Base-by-base conservation (phyloP, 2,113 vertebrate species). In the Ascaphus truei region DNA sequence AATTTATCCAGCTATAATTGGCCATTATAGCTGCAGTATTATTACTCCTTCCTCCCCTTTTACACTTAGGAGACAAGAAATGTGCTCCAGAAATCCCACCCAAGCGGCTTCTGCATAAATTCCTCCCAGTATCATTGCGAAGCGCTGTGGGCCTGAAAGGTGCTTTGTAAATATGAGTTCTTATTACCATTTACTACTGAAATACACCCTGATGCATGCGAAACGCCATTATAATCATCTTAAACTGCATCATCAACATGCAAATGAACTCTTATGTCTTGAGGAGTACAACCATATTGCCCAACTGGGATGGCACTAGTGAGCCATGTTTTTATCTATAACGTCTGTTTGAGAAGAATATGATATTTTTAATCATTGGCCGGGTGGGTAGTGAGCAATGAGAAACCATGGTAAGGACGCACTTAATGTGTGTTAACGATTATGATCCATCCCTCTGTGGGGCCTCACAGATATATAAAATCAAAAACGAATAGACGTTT, bases 151-250 rank as follows among this genome's bases (percentile, higher is more conserved):
- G 7, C 53, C 53, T 15, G n/a, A 18, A 15, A 68, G 52, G 53
- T 48, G 22, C 53, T 47, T 23, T 12, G 66, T 18, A 39, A 39
- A 60, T 60, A n/a, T 39, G 66, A 51, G 8, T 51, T 30, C n/a
- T 36, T 51, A 51, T 69, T 39, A 69, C 60, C 66, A 60, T 51
- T 52, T 39, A 47, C 25, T n/a, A 6, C 34, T 2, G 4, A 69
- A 60, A 37, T 31, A 22, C 56, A 25, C 56, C 43, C 55, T 57
- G 43, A 60, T 30, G 66, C 56, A 25, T 16, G 25, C 13, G 16
- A 51, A 60, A 33, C 30, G 56, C 30, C 66, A 39, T 60, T 69
- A 60, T 50, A 26, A 69, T 60, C 48, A 60, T 51, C 56, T 59
- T 58, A 34, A 47, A 55, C 53, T 37, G 53, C 39, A 58, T 59